Conservation (phyloP, 2,888 invertebrate species). For the Helleia helle region DNA sequence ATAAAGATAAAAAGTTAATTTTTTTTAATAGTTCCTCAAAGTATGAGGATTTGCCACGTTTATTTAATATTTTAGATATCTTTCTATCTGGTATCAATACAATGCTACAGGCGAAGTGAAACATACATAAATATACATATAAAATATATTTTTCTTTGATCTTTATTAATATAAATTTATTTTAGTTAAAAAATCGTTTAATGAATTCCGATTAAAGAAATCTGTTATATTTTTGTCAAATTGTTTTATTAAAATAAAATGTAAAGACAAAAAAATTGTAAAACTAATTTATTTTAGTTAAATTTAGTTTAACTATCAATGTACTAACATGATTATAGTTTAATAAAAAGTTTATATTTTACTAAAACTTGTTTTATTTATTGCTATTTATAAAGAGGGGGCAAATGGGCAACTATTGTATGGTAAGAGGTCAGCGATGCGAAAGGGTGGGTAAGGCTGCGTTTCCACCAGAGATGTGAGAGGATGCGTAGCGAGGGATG, state of each 20-base stretch:
- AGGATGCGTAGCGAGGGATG: too few species aligned
- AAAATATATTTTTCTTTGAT: too few species aligned
- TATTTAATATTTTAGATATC: neutral
- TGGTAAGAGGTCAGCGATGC: too few species aligned
- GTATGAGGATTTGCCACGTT: neutral
- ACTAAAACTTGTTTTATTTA: conserved; percentile 20
- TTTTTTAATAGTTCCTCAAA: too few species aligned
- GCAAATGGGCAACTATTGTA: neutral
- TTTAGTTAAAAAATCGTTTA: neutral
- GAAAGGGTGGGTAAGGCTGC: too few species aligned
- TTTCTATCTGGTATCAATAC: too few species aligned
- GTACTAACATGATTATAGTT: conserved; percentile 16
- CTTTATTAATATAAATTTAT: too few species aligned
- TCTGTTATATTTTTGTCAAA: neutral
- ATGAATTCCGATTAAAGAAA: neutral
- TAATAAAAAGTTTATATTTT: conserved; percentile 27
- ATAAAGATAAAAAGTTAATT: too few species aligned
- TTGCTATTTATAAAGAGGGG: neutral
- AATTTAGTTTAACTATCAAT: conserved; percentile 8
- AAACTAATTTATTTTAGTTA: conserved; percentile 10
- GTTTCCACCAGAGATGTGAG: too few species aligned
- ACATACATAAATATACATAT: too few species aligned
- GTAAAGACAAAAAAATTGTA: neutral
- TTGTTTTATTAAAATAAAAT: neutral
- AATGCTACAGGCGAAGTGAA: too few species aligned